Evolutionary conservation across 2,113 vertebrate genomes (phyloP).

Genomic region (Thunnus thynnus): DNA sequence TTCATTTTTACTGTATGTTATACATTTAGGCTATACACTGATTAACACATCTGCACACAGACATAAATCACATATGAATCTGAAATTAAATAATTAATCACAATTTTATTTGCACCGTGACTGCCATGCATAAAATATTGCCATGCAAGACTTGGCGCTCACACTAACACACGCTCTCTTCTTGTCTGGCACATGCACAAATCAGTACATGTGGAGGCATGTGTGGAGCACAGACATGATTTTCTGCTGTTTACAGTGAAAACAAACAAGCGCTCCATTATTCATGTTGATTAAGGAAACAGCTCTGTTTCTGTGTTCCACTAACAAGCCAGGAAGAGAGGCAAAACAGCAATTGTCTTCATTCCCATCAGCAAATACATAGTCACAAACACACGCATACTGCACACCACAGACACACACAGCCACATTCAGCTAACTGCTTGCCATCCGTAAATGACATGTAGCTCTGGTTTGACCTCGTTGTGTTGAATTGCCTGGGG

Average conservation of each 20-base stretch:
- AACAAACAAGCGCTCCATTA: constrained; percentile 73
- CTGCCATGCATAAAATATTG: constrained; percentile 52
- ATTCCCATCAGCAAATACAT: constrained; percentile 33
- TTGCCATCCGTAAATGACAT: constrained; percentile 18
- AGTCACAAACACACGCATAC: not conserved
- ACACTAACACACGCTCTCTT: not conserved
- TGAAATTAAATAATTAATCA: constrained; percentile 50
- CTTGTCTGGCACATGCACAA: not conserved
- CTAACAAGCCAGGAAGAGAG: constrained; percentile 54
- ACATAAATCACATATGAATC: constrained; percentile 16
- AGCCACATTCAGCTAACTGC: constrained; percentile 5
- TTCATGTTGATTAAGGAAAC: constrained; percentile 72
- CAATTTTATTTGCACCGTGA: constrained; percentile 29
- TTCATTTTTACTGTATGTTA: not conserved
- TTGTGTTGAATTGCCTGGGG: not conserved
- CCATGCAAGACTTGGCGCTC: constrained; percentile 12
- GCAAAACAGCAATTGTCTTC: constrained; percentile 44
- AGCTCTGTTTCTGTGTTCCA: constrained; percentile 59
- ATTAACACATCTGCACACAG: not conserved
- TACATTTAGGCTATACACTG: not conserved
- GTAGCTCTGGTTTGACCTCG: not conserved
- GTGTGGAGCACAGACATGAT: constrained; percentile 33
- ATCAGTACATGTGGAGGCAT: not conserved
- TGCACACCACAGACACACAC: not conserved
- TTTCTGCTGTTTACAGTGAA: constrained; percentile 59